phyloP scores from a whole-genome alignment of 2,888 invertebrate genomes.

The Hecatera dysodea region DNA sequence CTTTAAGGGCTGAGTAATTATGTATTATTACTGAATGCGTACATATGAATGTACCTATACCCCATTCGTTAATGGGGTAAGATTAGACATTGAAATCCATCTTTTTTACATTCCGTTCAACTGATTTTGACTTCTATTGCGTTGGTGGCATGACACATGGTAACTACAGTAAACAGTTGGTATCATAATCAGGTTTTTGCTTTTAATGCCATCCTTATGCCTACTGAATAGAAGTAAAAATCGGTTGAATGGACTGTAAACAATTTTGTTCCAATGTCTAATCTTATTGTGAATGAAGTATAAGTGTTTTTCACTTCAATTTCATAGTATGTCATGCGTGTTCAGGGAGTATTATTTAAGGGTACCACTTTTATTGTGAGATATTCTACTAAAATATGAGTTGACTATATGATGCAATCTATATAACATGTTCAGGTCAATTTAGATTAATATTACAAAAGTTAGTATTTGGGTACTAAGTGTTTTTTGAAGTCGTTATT shows the following conservation, averaged over 20 bases:
- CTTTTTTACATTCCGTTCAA: too few relatives aligned
- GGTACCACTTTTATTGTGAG: background rate
- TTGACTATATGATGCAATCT: background rate
- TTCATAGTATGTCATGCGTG: background rate
- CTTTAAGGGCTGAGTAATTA: background rate
- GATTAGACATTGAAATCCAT: too few relatives aligned
- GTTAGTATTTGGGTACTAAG: background rate
- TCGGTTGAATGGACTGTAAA: too few relatives aligned
- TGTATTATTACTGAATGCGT: background rate
- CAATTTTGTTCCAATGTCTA: too few relatives aligned
- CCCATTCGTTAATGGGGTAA: too few relatives aligned
- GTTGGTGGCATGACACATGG: too few relatives aligned
- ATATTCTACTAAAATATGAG: background rate
- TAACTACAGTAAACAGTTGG: too few relatives aligned
- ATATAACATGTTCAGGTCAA: background rate
- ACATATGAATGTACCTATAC: background rate
- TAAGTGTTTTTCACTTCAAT: background rate
- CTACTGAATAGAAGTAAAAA: too few relatives aligned
- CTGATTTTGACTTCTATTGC: too few relatives aligned
- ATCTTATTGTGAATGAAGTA: too few relatives aligned
- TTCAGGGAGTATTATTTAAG: background rate
- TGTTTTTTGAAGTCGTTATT: background rate
- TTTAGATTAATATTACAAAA: background rate
- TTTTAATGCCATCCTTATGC: too few relatives aligned
- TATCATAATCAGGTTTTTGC: too few relatives aligned